Evolutionary conservation across 30 jellyfish, hydroid and myxozoan genomes (phyloP).

Genomic region (Hydractinia echinata): DNA sequence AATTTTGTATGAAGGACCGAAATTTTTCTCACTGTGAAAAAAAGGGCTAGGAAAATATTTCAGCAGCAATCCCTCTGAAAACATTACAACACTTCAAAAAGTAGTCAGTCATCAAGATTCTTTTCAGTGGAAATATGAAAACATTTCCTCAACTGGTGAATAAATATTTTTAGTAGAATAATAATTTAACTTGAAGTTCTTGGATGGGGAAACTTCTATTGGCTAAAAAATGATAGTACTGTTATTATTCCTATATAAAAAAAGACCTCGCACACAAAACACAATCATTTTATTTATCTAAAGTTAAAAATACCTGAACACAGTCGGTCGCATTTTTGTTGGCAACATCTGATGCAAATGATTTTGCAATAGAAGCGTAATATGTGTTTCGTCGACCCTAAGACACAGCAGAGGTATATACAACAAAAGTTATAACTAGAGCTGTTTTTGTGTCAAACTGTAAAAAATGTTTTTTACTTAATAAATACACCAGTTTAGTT

Average conservation of each 20-base stretch:
- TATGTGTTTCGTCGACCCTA: slow-evolving; percentile 92
- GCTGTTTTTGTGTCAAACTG: neutral
- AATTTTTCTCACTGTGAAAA: too few relatives aligned
- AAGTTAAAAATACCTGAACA: slow-evolving; percentile 59
- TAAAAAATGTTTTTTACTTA: neutral
- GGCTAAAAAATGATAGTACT: neutral
- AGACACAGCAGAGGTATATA: neutral
- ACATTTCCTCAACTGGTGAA: too few relatives aligned
- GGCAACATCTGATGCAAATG: slow-evolving; percentile 95
- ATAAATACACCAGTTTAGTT: too few relatives aligned
- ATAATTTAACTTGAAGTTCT: too few relatives aligned
- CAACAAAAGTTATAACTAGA: neutral
- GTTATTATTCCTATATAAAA: neutral
- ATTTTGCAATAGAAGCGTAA: slow-evolving; percentile 93
- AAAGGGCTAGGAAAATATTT: too few relatives aligned
- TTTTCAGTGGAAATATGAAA: too few relatives aligned
- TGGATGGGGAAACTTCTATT: too few relatives aligned
- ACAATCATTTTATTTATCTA: neutral
- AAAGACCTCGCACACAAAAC: neutral
- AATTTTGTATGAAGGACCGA: too few relatives aligned
- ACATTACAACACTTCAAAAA: too few relatives aligned
- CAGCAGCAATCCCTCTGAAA: too few relatives aligned
- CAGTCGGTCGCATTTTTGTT: slow-evolving; percentile 91
- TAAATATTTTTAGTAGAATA: too few relatives aligned
- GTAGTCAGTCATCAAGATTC: too few relatives aligned